A percentile compares a stretch with the other conserved stretches of the same genome.
phyloP scores from a whole-genome alignment of 2,797 vertebrate genomes.

The Sternarchorhynchus goeldii region DNA sequence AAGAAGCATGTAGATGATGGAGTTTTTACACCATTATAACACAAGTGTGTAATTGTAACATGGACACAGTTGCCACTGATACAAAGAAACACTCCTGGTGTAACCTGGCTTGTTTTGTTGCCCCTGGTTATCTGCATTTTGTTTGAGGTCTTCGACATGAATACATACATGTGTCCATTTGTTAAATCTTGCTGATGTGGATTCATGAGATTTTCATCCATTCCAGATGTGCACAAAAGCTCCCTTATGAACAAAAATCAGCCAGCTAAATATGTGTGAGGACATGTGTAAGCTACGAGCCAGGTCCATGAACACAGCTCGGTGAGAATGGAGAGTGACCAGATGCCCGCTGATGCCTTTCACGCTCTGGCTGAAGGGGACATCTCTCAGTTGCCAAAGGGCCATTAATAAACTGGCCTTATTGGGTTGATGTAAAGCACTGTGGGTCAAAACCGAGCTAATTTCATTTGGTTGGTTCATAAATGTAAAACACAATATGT shows the following conservation, averaged over 20 bases:
- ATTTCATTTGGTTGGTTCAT: neutral
- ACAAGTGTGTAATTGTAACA: neutral
- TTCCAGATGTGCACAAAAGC: no score
- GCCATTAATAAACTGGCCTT: constrained; percentile 10
- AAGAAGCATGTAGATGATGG: constrained; percentile 14
- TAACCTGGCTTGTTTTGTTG: no score
- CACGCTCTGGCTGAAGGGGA: neutral
- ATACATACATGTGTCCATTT: no score
- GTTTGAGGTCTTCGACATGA: no score
- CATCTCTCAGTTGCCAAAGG: neutral
- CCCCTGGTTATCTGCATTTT: no score
- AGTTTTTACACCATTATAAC: constrained; percentile 5
- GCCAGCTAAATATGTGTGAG: no score
- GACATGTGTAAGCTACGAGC: no score
- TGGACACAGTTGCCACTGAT: no score
- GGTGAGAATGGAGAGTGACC: neutral
- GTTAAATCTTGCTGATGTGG: no score
- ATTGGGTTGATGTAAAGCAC: neutral
- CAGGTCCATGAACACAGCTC: no score
- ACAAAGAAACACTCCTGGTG: no score
- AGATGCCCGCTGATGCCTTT: neutral
- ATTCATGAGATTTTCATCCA: neutral
- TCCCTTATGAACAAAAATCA: no score
- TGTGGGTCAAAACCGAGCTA: neutral
- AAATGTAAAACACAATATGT: neutral